phyloP scores from a whole-genome alignment of 2,113 vertebrate species.

The Microcebus griseorufus region DNA sequence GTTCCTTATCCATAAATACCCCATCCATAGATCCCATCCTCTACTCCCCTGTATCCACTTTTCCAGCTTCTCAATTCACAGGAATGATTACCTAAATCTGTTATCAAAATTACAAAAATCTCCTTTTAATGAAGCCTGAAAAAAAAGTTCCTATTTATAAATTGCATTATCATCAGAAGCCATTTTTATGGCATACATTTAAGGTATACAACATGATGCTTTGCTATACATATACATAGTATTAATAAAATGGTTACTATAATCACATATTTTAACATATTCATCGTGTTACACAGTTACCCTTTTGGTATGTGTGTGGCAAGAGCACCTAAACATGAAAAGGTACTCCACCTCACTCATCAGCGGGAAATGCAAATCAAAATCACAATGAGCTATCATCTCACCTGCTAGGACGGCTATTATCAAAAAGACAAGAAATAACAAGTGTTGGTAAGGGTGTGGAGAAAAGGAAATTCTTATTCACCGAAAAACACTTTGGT shows the following conservation, averaged over 20 bases:
- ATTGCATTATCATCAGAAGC: background rate
- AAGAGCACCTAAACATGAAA: background rate
- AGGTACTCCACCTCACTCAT: background rate
- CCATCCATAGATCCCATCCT: background rate
- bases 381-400: background rate
- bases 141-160: background rate
- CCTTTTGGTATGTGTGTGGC: background rate
- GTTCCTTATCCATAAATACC: background rate
- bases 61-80: background rate
- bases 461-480: background rate
- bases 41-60: background rate
- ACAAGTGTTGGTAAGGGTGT: background rate
- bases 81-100: background rate
- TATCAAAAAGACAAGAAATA: background rate
- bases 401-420: background rate
- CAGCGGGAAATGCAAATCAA: background rate
- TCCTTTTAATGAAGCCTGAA: background rate
- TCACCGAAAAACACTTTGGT: background rate
- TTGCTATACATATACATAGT: background rate
- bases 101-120: background rate
- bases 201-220: background rate
- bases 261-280: background rate
- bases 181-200: background rate
- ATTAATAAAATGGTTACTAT: background rate
- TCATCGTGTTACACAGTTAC: background rate